A percentile compares a stretch with the other conserved stretches of the same genome.
phyloP scores from a whole-genome alignment of 2,797 vertebrate species.

The Bryconaethiops microstoma region DNA sequence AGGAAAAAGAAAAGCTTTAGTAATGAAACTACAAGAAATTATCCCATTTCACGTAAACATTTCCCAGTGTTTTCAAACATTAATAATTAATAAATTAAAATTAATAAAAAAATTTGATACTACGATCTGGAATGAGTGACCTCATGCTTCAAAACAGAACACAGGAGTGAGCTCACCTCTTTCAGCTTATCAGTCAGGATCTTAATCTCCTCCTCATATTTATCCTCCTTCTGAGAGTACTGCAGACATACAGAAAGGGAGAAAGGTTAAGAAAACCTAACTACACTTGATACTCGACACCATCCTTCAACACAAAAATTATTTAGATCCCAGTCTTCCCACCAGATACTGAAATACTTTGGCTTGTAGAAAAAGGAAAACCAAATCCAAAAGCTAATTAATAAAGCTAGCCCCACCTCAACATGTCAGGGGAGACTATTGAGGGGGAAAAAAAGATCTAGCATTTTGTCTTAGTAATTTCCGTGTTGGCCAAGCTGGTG shows the following conservation, averaged over 20 bases:
- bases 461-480: neutral
- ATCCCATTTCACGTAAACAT: neutral
- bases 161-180: conserved; percentile 77
- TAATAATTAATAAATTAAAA: no score
- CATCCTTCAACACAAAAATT: neutral
- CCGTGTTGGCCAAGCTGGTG: neutral
- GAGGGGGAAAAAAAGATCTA: neutral
- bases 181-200: conserved; percentile 97
- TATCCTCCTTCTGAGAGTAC: conserved; percentile 98
- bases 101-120: no score
- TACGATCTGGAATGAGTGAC: neutral
- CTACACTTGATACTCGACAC: neutral
- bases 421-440: neutral
- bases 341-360: neutral
- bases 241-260: conserved; percentile 63
- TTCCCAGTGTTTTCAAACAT: no score
- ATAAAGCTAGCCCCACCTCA: neutral
- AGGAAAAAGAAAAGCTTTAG: neutral
- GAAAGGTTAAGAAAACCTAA: neutral
- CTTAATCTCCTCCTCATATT: conserved; percentile 98
- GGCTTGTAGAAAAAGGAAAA: neutral
- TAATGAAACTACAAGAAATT: neutral
- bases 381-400: neutral
- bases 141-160: neutral
- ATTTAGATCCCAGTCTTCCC: neutral